These are phyloP conservation scores for Lasioglossum lativentre DNA, from an alignment of 2,888 invertebrate genomes.

Conservation along the genomic window DNA sequence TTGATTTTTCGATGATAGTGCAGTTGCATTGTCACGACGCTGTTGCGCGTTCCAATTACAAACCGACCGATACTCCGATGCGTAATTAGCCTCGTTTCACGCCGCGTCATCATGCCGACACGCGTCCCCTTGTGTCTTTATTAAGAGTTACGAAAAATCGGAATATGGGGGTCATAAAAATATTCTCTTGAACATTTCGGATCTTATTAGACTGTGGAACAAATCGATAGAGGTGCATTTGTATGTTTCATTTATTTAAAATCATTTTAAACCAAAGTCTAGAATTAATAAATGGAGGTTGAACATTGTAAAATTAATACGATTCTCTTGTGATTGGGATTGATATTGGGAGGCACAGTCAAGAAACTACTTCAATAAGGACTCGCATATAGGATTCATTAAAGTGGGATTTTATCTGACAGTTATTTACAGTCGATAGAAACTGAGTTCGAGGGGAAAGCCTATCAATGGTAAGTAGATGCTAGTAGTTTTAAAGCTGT, in stretches of 20 bases:
- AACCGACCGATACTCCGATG: constrained; percentile 27
- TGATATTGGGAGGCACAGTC: background rate
- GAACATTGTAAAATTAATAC: background rate
- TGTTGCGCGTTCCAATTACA: constrained; percentile 47
- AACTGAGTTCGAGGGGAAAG: background rate
- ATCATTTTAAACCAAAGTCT: background rate
- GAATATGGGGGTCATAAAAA: background rate
- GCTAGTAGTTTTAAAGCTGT: background rate
- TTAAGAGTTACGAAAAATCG: background rate
- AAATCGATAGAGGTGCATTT: background rate
- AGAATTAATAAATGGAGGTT: background rate
- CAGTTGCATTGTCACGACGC: constrained; percentile 45
- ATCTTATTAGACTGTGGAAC: background rate
- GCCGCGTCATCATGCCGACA: background rate
- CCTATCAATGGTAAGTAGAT: background rate
- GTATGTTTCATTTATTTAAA: background rate
- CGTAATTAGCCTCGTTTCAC: constrained; percentile 39
- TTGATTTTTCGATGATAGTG: constrained; percentile 48
- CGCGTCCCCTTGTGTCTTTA: background rate
- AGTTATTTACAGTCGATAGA: background rate
- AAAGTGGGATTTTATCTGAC: background rate
- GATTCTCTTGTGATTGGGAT: background rate
- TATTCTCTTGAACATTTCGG: background rate
- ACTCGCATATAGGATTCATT: background rate
- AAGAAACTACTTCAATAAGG: background rate